Base-by-base conservation (phyloP, 1,140 invertebrate species). In the Leptestheria dahalacensis region DNA sequence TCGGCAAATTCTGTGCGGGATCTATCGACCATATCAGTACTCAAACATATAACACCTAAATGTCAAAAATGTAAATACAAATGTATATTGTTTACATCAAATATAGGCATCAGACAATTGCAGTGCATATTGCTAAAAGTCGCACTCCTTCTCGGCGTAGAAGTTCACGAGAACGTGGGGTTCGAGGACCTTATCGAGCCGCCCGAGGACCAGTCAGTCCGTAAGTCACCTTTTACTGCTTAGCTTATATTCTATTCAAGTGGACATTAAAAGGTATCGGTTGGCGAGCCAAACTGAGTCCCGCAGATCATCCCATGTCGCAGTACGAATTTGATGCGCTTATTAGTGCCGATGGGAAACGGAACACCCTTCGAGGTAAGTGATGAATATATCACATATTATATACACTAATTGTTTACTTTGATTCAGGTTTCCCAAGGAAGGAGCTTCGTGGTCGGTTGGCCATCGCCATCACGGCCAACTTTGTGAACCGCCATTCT, bases 371-470 rank as follows among this genome's bases (percentile, higher is more conserved):
- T 28, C 82, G 88, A 64, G 91, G 89, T 68, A 66, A 62, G n/a
- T n/a, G n/a, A n/a, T n/a, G n/a, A n/a, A n/a, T n/a, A n/a, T n/a
- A n/a, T n/a, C n/a, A n/a, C n/a, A n/a, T n/a, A n/a, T n/a, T n/a
- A n/a, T n/a, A n/a, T n/a, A n/a, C n/a, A n/a, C n/a, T n/a, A n/a
- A n/a, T n/a, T 41, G 6, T 41, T 41, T 41, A 9, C 15, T 41
- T 48, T 58, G 9, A 11, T 58, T 9, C 64, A 79, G 81, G 81
- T 52, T 98, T 98, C 70, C 86, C 84, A 65, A 75, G 93, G 29
- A 97, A 97, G 68, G 94, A 97, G 75, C 96, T 99, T 72, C 79
- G 96, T n/a, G 95, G 94, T 2, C 97, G 95, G 71, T 73, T 99
- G 26, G 96, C 95, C 3, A 98, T 99, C 68, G 95, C 92, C 0